A percentile compares a stretch with the other conserved stretches of the same genome.
These are phyloP conservation scores for Dunckerocampus dactyliophorus DNA, from an alignment of 2,113 vertebrate genomes.

Conservation along the genomic window DNA sequence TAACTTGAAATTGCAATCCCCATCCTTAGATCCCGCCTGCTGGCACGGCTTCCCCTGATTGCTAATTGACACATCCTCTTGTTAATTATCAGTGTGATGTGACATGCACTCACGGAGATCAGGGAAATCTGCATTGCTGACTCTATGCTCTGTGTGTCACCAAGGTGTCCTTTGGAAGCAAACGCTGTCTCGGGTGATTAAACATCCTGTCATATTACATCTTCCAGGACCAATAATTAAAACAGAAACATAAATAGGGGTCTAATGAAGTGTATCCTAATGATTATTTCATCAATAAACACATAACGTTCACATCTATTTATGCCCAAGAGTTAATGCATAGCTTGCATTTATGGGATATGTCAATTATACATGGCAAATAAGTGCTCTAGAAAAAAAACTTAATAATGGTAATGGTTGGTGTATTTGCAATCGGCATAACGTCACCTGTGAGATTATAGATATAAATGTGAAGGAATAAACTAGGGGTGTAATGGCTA, in stretches of 20 bases:
- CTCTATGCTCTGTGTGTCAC: constrained; percentile 60
- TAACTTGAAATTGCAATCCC: constrained; percentile 21
- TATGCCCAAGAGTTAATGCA: constrained; percentile 53
- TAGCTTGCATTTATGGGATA: constrained; percentile 48
- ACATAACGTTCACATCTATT: constrained; percentile 43
- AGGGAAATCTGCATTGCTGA: constrained; percentile 63
- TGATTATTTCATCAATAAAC: constrained; percentile 73
- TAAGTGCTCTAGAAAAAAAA: constrained; percentile 36
- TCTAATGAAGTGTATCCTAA: constrained; percentile 74
- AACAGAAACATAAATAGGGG: constrained; percentile 65
- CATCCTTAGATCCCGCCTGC: constrained; percentile 42
- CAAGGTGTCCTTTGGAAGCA: constrained; percentile 69
- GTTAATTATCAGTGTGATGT: constrained; percentile 66
- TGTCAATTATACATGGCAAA: constrained; percentile 36
- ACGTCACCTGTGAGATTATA: constrained; percentile 6
- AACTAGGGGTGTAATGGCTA: no score
- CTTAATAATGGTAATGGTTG: constrained; percentile 23
- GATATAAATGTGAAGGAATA: background rate
- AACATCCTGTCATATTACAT: constrained; percentile 67
- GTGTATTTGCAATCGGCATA: constrained; percentile 17
- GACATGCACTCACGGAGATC: constrained; percentile 61
- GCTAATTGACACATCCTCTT: constrained; percentile 65
- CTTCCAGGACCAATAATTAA: constrained; percentile 75
- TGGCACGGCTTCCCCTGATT: constrained; percentile 39
- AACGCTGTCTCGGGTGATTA: constrained; percentile 63